Evolutionary conservation across 23 tunicate genomes (phyloP).

Genomic region (Ciona savignyi): DNA sequence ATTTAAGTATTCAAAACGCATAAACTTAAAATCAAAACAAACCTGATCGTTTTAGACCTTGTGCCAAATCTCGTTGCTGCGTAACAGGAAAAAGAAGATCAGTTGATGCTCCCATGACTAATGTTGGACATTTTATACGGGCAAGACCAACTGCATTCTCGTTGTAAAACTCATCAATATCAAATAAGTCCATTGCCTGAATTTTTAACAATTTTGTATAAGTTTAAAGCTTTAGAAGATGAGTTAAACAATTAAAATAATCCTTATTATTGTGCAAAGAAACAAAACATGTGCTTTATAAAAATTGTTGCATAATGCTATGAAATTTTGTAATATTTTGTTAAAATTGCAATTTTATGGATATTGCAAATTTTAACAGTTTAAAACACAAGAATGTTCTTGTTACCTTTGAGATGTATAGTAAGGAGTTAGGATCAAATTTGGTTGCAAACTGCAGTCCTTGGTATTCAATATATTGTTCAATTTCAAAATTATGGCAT

Average conservation of each 20-base stretch:
- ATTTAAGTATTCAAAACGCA: no score
- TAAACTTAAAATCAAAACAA: no score
- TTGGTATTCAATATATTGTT: constrained; percentile 91
- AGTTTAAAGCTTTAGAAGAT: no score
- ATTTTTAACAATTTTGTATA: neutral
- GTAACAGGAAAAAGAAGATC: constrained; percentile 74
- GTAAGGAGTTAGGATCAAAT: constrained; percentile 79
- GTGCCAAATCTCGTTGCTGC: constrained; percentile 77
- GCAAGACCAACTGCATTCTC: constrained; percentile 15
- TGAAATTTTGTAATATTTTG: no score
- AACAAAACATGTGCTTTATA: no score
- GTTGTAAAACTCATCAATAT: constrained; percentile 58
- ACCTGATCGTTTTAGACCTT: constrained; percentile 53
- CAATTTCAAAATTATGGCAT: constrained; percentile 82
- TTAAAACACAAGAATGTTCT: no score
- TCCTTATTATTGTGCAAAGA: no score
- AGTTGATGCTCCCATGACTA: constrained; percentile 81
- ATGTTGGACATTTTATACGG: constrained; percentile 41
- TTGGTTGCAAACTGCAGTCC: constrained; percentile 83
- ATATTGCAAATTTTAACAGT: no score
- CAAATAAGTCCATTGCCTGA: constrained; percentile 93
- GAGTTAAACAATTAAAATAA: no score
- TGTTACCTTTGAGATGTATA: constrained; percentile 67
- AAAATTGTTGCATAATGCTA: no score
- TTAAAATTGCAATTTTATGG: no score